Percentiles rank a stretch among this genome's conserved stretches.
phyloP scores from a whole-genome alignment of 2,113 vertebrate species.

The Panthera tigris region DNA sequence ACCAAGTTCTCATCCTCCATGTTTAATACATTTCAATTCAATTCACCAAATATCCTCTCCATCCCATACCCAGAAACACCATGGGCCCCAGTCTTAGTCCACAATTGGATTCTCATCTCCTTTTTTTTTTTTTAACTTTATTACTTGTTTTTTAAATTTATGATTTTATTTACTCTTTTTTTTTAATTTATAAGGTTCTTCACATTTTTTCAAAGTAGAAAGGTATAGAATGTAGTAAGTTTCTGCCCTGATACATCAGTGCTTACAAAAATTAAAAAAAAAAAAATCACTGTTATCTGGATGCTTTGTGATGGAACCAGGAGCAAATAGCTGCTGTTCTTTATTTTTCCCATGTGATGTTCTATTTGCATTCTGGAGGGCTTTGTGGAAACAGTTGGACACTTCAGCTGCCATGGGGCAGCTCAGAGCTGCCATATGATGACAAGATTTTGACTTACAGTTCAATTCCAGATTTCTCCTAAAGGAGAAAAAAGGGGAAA shows the following conservation, averaged over 20 bases:
- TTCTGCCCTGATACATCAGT: not conserved
- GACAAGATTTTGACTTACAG: not conserved
- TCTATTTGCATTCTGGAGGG: not conserved
- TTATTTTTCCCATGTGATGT: not conserved
- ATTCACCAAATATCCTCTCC: not conserved
- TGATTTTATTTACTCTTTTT: not conserved
- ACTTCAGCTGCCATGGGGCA: not conserved
- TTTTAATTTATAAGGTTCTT: not conserved
- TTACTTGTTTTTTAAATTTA: not conserved
- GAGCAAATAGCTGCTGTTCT: not conserved
- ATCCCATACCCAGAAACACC: not conserved
- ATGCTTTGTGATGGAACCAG: not conserved
- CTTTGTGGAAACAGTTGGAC: not conserved
- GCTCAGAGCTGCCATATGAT: not conserved
- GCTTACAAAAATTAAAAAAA: not conserved
- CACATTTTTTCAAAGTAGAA: not conserved
- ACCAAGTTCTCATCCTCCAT: not conserved
- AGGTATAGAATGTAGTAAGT: not conserved
- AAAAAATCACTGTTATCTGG: not conserved
- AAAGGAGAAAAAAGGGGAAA: not conserved
- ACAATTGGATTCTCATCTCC: not conserved
- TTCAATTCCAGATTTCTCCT: not conserved
- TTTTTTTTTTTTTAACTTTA: not conserved
- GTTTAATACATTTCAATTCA: not conserved
- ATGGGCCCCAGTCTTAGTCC: not conserved